Evolutionary conservation across 2,888 invertebrate species (phyloP).

Genomic region (Drosophila bunnanda): DNA sequence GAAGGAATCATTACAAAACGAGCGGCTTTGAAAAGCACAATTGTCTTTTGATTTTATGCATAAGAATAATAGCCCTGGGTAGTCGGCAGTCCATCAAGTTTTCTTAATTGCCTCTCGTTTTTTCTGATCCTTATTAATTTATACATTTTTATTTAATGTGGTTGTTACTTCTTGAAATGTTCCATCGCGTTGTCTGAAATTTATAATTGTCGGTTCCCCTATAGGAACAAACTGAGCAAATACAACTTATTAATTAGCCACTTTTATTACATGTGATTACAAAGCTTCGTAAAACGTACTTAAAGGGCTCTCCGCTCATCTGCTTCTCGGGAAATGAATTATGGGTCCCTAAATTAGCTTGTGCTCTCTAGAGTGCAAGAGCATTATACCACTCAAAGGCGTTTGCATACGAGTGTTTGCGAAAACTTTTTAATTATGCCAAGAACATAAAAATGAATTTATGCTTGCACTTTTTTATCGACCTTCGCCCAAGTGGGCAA

Average conservation of each 20-base stretch:
- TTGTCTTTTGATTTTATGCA: too few species aligned
- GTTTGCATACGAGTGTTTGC: slow-evolving; percentile 17
- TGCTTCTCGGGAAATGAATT: neutral
- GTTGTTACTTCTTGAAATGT: neutral
- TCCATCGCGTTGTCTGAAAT: neutral
- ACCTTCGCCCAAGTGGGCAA: slow-evolving; percentile 47
- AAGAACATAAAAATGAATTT: slow-evolving; percentile 57
- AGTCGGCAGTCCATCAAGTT: too few species aligned
- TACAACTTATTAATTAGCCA: neutral
- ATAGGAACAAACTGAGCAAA: neutral
- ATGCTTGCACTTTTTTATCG: slow-evolving; percentile 39
- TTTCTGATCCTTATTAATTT: neutral
- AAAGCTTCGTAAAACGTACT: neutral
- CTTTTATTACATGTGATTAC: neutral
- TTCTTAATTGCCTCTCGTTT: too few species aligned
- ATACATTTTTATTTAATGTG: neutral
- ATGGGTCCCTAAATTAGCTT: neutral
- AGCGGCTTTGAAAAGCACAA: too few species aligned
- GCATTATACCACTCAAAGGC: slow-evolving; percentile 33
- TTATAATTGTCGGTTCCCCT: neutral
- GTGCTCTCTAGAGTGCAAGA: slow-evolving; percentile 4
- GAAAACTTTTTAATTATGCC: slow-evolving; percentile 67
- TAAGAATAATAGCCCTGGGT: too few species aligned
- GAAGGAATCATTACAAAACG: too few species aligned
- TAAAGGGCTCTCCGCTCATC: neutral